Conservation (phyloP, 2,113 vertebrate genomes). For the Sturnus vulgaris region DNA sequence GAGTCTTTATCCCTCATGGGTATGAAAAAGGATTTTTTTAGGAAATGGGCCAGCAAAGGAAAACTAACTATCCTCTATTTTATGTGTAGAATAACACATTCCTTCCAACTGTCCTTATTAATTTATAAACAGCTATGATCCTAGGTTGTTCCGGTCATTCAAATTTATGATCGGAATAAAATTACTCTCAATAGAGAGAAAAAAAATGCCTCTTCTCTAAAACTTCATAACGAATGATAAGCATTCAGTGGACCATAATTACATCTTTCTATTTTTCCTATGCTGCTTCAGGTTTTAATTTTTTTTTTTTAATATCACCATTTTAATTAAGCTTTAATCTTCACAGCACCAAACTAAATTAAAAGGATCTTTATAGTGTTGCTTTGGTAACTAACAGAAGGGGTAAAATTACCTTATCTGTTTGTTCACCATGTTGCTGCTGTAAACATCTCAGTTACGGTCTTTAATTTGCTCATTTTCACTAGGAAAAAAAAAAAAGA, state of each 20-base stretch:
- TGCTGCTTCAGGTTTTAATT: background rate
- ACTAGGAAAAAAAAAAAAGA: background rate
- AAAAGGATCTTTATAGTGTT: slow-evolving; percentile 37
- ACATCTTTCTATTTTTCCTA: slow-evolving; percentile 29
- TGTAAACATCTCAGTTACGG: slow-evolving; percentile 11
- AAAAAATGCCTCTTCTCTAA: slow-evolving; percentile 9
- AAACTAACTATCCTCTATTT: background rate
- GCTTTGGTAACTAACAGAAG: slow-evolving; percentile 38
- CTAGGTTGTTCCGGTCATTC: slow-evolving; percentile 5
- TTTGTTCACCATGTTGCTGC: slow-evolving; percentile 6
- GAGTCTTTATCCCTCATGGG: background rate
- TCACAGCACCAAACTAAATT: slow-evolving; percentile 57
- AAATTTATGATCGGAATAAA: slow-evolving; percentile 57
- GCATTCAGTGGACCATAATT: slow-evolving; percentile 26
- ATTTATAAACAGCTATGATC: slow-evolving; percentile 27
- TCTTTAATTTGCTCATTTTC: slow-evolving; percentile 51
- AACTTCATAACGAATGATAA: background rate
- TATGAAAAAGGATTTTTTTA: background rate
- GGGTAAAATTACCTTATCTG: slow-evolving; percentile 34
- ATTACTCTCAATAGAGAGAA: slow-evolving; percentile 27
- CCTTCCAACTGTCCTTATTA: background rate
- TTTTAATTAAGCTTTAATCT: slow-evolving; percentile 71
- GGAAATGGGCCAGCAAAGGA: background rate
- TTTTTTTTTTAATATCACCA: slow-evolving; percentile 56
- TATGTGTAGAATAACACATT: background rate